Conservation (phyloP, 1,140 invertebrate species). For the Drosophila ambigua region DNA sequence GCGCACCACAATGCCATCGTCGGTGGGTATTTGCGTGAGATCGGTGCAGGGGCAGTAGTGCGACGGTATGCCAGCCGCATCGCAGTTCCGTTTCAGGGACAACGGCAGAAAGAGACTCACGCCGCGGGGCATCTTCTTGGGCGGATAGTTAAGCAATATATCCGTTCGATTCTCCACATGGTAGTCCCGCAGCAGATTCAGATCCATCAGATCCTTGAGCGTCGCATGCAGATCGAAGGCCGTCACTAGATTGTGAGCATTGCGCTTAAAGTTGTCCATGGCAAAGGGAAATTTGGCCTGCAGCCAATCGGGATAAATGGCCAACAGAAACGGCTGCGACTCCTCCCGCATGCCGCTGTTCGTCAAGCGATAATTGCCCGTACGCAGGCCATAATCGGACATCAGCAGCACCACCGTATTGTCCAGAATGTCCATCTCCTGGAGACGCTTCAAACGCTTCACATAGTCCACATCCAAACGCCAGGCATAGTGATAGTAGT, state of each 20-base stretch:
- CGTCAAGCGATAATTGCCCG: conserved; percentile 88
- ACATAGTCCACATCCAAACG: conserved; percentile 35
- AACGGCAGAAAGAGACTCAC: conserved; percentile 90
- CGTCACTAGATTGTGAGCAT: conserved; percentile 89
- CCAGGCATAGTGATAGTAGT: conserved; percentile 39
- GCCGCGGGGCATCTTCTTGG: conserved; percentile 83
- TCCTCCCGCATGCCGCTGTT: conserved; percentile 92
- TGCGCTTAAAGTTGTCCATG: conserved; percentile 87
- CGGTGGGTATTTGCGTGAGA: conserved; percentile 18
- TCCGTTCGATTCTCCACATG: conserved; percentile 49
- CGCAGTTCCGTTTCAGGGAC: conserved; percentile 88
- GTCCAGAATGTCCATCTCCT: conserved; percentile 84
- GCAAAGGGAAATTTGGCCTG: conserved; percentile 86
- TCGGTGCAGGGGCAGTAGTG: conserved; percentile 37
- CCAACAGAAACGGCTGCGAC: conserved; percentile 91
- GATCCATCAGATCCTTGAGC: conserved; percentile 85
- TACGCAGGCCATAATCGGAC: conserved; percentile 95
- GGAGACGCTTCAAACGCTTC: conserved; percentile 15
- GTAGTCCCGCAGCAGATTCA: conserved; percentile 61
- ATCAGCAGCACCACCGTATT: conserved; percentile 90
- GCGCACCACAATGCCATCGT: conserved; percentile 22
- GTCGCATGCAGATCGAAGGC: conserved; percentile 92
- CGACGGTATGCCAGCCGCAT: conserved; percentile 84
- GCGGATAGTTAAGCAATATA: not conserved
- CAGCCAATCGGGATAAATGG: conserved; percentile 90